These are phyloP conservation scores for Erithacus rubecula DNA, from an alignment of 2,797 vertebrate genomes.

Conservation along the genomic window DNA sequence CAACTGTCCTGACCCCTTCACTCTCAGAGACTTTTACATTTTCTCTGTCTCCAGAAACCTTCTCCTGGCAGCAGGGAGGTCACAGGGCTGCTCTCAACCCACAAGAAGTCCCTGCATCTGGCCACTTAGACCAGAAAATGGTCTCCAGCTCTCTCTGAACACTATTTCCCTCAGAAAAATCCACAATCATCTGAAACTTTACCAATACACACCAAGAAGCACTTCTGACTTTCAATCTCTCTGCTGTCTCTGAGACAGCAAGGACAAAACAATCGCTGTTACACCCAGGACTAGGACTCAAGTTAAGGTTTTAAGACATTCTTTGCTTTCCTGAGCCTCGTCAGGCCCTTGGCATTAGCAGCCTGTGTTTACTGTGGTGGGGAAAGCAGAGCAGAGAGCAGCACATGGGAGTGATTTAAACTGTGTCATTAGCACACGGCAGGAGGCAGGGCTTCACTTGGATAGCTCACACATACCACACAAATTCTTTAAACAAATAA, in stretches of 20 bases:
- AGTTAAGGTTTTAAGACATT: not conserved
- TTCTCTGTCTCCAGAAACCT: not conserved
- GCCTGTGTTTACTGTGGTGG: not conserved
- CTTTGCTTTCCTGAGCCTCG: not conserved
- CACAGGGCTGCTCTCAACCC: not conserved
- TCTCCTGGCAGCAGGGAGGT: accelerated
- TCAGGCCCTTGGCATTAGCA: not conserved
- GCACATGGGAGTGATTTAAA: constrained; percentile 53
- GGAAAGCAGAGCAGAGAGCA: not conserved
- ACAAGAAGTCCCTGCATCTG: not conserved
- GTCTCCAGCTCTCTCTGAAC: not conserved
- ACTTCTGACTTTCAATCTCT: not conserved
- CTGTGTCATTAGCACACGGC: constrained; percentile 22
- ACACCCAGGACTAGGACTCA: not conserved
- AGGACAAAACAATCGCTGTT: not conserved
- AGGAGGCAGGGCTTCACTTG: not conserved
- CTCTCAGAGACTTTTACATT: not conserved
- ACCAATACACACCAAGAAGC: not conserved
- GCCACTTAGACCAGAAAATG: not conserved
- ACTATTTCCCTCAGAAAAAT: not conserved
- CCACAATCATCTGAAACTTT: not conserved
- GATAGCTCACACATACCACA: constrained; percentile 7
- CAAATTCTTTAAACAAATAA: constrained; percentile 50
- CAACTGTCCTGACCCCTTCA: not conserved
- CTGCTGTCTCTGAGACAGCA: not conserved